Evolutionary conservation across 92 coral and sea anemone species (phyloP), one percentile per base, ranked within the genome.

Genomic region (Epizoanthus ramosus): DNA sequence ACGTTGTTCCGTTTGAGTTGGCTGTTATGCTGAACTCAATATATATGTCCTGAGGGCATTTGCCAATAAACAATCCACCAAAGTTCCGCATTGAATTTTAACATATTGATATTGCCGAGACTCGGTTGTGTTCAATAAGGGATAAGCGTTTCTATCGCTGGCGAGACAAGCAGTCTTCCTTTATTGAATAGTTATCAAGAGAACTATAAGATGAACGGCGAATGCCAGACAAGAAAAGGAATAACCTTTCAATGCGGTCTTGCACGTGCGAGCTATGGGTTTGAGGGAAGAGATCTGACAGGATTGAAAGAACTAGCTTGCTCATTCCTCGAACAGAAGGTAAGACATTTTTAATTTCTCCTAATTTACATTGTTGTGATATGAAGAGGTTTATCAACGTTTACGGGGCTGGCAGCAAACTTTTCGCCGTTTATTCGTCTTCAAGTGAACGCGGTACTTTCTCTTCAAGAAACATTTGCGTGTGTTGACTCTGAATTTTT

Each of bases 271-370:
- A 94, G 96, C 5, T 92, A 92, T 59, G 99, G 97, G 3, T 96
- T 96, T 82, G 99, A 96, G 85, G 99, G 96, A 17, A 96, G 88
- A 70, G 98, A 93, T 70, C 83, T 96, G 73, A 86, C 91, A 65
- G 94, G 96, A 24, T 79, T 96, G 69, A 96, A 84, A 39, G 99
- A 96, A 66, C 96, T 96, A 47, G 98, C 99, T n/a, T 93, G 98
- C 80, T 94, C 98, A 23, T 96, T 96, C 88, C 93, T 96, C 73
- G 99, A 96, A 65, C 95, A 92, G 50, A 96, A 96, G 99, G 99
- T 96, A 87, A n/a, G 87, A 57, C 66, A 69, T 58, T 79, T 63
- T 71, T 2, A 41, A 75, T 33, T 68, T 71, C 69, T 73, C 56
- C 43, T 52, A 12, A 59, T 57, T 72, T 76, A 66, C 8, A 50